phyloP scores from a whole-genome alignment of 2,113 vertebrate genomes.

The Pseudolaguvia tuberculata region DNA sequence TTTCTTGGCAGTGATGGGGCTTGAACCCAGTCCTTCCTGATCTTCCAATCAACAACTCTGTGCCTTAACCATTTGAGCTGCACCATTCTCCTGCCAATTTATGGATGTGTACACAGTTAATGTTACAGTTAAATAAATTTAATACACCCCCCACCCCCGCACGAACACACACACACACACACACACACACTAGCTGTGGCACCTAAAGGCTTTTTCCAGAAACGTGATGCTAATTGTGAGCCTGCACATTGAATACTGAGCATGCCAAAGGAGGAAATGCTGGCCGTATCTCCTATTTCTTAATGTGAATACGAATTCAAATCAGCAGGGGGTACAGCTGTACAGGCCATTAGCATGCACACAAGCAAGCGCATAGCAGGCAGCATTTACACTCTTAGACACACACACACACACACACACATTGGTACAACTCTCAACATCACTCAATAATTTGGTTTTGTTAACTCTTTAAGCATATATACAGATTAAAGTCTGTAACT shows the following conservation, averaged over 20 bases:
- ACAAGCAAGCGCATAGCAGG: background rate
- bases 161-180: background rate
- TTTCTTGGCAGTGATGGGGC: too few species aligned
- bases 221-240: conserved; percentile 16
- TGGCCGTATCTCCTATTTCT: conserved; percentile 20
- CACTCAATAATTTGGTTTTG: background rate
- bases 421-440: background rate
- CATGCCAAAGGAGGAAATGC: conserved; percentile 6
- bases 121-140: too few species aligned
- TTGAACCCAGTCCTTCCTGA: too few species aligned
- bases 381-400: background rate
- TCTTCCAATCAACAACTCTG: too few species aligned
- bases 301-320: conserved; percentile 33
- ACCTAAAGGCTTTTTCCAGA: conserved; percentile 28
- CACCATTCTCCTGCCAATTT: too few species aligned
- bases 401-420: conserved; percentile 7
- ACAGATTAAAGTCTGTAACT: background rate
- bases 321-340: conserved; percentile 27
- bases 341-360: conserved; percentile 22
- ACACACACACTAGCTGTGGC: background rate
- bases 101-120: too few species aligned
- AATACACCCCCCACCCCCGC: background rate
- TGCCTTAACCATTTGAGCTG: too few species aligned
- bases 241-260: conserved; percentile 21
- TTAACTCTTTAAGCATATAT: background rate